A percentile compares a stretch with the other conserved stretches of the same genome.
Conservation (phyloP, 2,888 invertebrate species). For the Hypena proboscidalis region DNA sequence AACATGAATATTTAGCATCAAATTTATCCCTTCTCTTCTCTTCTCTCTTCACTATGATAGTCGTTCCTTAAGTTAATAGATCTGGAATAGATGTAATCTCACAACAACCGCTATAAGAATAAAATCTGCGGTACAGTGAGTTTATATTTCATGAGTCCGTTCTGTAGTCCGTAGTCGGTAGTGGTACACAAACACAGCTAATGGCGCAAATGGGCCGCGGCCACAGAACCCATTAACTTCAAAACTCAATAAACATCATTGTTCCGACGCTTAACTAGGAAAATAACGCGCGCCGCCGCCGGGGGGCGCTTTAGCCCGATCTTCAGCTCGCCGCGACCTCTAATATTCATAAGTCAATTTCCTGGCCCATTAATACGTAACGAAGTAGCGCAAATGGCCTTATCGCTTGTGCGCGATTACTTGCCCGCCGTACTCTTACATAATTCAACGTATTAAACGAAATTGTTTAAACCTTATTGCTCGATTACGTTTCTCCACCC, state of each 20-base stretch:
- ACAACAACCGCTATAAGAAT: constrained; percentile 29
- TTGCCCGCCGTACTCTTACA: constrained; percentile 84
- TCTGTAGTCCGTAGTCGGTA: constrained; percentile 37
- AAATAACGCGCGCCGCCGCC: constrained; percentile 73
- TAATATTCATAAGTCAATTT: constrained; percentile 86
- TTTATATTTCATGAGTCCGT: constrained; percentile 27
- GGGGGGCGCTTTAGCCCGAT: constrained; percentile 79
- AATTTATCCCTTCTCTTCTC: no score
- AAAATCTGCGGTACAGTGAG: constrained; percentile 28
- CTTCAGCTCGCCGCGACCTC: constrained; percentile 78
- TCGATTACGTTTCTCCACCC: constrained; percentile 84
- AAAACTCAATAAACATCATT: constrained; percentile 82
- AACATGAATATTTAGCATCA: no score
- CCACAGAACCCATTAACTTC: constrained; percentile 77
- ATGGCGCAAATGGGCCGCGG: constrained; percentile 71
- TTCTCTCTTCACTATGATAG: no score
- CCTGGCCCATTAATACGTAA: constrained; percentile 85
- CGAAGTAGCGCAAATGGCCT: constrained; percentile 86
- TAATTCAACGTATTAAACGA: constrained; percentile 87
- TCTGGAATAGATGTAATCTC: constrained; percentile 8
- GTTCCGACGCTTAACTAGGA: constrained; percentile 81
- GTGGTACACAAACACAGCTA: constrained; percentile 71
- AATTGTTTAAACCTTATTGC: constrained; percentile 87
- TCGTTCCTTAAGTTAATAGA: no score
- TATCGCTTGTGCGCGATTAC: constrained; percentile 86